Conservation (phyloP, 2,113 vertebrate species). For the Chamaea fasciata region DNA sequence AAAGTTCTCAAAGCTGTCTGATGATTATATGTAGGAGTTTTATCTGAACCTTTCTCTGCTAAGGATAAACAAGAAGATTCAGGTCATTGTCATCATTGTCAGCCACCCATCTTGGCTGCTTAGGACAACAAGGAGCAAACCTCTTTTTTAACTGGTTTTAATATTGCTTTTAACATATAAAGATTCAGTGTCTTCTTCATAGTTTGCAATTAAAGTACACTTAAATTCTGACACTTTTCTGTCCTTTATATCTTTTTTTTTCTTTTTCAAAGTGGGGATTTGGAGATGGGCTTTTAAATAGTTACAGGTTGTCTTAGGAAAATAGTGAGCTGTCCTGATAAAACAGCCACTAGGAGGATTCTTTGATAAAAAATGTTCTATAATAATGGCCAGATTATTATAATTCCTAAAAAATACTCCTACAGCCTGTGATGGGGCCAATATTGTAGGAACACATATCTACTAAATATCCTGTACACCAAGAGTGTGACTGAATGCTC, state of each 20-base stretch:
- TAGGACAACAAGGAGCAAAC: background rate
- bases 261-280: background rate
- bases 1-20: background rate
- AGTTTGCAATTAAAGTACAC: background rate
- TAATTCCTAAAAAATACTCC: background rate
- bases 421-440: background rate
- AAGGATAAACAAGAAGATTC: background rate
- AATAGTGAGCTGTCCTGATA: background rate
- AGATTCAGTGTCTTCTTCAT: background rate
- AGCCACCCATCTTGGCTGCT: background rate
- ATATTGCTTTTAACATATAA: background rate
- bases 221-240: background rate
- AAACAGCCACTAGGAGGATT: background rate
- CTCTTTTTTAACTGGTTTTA: background rate
- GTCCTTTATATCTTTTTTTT: background rate
- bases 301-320: background rate
- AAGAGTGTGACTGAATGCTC: background rate
- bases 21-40: background rate
- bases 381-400: background rate
- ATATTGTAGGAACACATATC: background rate
- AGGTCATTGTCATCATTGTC: background rate
- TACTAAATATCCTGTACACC: background rate
- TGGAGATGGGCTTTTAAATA: background rate
- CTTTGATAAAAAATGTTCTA: background rate
- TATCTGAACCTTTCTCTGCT: background rate